These are phyloP conservation scores for Ennomos fuscantarius DNA, from an alignment of 2,888 invertebrate species.

Conservation along the genomic window DNA sequence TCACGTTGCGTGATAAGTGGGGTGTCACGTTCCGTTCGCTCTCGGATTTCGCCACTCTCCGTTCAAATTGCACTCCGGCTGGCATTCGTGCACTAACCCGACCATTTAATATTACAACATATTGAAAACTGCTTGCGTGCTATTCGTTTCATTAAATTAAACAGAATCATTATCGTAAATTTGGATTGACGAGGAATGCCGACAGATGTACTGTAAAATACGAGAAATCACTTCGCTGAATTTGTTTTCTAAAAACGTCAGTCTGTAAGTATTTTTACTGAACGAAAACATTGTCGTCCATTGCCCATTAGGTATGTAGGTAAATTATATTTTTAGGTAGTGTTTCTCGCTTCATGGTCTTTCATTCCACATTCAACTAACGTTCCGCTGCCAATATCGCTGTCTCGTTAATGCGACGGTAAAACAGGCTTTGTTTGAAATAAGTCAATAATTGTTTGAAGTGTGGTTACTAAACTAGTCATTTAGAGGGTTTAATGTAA, in stretches of 20 bases:
- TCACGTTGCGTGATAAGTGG: constrained; percentile 77
- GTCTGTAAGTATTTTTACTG: constrained; percentile 70
- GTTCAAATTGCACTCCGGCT: constrained; percentile 70
- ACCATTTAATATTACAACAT: constrained; percentile 56
- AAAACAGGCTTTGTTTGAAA: constrained; percentile 25
- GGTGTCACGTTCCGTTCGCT: constrained; percentile 78
- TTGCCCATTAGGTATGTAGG: constrained; percentile 65
- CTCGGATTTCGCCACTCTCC: constrained; percentile 76
- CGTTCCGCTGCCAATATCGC: constrained; percentile 2
- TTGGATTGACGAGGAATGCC: constrained; percentile 5
- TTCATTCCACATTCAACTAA: constrained; percentile 42
- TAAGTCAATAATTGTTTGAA: constrained; percentile 23
- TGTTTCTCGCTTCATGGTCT: constrained; percentile 57
- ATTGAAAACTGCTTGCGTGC: constrained; percentile 33
- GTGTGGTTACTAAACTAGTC: constrained; percentile 32
- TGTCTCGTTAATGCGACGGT: background rate
- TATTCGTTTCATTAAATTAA: constrained; percentile 19
- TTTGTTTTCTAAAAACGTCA: constrained; percentile 68
- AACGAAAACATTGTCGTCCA: constrained; percentile 71
- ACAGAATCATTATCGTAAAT: constrained; percentile 18
- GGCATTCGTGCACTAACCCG: constrained; percentile 57
- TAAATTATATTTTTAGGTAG: constrained; percentile 71
- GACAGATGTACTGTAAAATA: constrained; percentile 17
- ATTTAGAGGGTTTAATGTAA: constrained; percentile 43
- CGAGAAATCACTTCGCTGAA: constrained; percentile 45